phyloP scores from a whole-genome alignment of 2,797 vertebrate species.

The Thaleichthys pacificus region DNA sequence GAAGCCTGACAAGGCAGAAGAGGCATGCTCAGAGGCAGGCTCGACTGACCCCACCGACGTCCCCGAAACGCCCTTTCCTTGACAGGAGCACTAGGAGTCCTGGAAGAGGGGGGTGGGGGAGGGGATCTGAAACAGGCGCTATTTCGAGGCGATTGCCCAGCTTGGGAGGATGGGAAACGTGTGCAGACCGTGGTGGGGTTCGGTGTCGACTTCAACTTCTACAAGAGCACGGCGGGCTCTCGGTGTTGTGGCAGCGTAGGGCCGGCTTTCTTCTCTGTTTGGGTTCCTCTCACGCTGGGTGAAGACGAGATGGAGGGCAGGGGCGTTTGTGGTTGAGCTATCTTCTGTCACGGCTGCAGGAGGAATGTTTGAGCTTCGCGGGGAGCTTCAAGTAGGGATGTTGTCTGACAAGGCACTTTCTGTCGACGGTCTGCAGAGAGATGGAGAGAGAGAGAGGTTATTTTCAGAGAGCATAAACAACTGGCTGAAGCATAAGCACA shows the following conservation, averaged over 20 bases:
- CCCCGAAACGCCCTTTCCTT: slow-evolving; percentile 59
- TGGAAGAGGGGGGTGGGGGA: not conserved
- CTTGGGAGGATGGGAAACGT: slow-evolving; percentile 51
- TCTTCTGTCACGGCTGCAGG: slow-evolving; percentile 64
- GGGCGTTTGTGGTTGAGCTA: slow-evolving; percentile 60
- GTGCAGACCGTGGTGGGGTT: slow-evolving; percentile 40
- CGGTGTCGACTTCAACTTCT: slow-evolving; percentile 49
- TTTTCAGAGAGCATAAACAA: slow-evolving; percentile 32
- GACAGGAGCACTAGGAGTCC: slow-evolving; percentile 28
- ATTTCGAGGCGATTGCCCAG: slow-evolving; percentile 69
- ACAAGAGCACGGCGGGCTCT: slow-evolving; percentile 49
- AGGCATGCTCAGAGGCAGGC: slow-evolving; percentile 72
- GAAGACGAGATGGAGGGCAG: slow-evolving; percentile 63
- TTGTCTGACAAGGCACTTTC: slow-evolving; percentile 74
- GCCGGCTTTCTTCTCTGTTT: slow-evolving; percentile 35
- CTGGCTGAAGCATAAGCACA: slow-evolving; percentile 21
- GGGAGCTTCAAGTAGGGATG: slow-evolving; percentile 62
- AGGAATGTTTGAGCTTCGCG: slow-evolving; percentile 55
- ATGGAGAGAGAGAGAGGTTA: slow-evolving; percentile 23
- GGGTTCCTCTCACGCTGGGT: slow-evolving; percentile 52
- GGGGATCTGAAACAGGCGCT: slow-evolving; percentile 57
- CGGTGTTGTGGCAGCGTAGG: slow-evolving; percentile 51
- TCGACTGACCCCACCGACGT: slow-evolving; percentile 55
- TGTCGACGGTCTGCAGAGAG: slow-evolving; percentile 60
- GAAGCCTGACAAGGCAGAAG: slow-evolving; percentile 68